A percentile compares a stretch with the other conserved stretches of the same genome.
Evolutionary conservation across 1,140 invertebrate genomes (phyloP).

Genomic region (Kradibia gibbosae): DNA sequence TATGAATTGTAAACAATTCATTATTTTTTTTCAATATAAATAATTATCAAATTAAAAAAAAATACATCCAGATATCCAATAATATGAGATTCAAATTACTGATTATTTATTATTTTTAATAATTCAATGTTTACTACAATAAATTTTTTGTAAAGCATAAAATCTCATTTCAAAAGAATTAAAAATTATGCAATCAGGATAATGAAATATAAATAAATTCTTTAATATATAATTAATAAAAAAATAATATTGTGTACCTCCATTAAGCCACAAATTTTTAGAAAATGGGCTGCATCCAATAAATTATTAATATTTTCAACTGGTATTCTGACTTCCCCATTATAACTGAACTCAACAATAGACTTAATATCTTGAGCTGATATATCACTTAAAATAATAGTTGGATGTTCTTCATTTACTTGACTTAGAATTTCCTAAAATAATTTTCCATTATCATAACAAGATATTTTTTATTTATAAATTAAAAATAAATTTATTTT

Average conservation of each 20-base stretch:
- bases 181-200: background rate
- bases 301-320: constrained; percentile 70
- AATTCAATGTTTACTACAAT: too few species aligned
- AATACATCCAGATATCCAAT: too few species aligned
- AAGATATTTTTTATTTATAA: background rate
- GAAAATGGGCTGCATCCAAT: constrained; percentile 71
- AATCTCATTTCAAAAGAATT: background rate
- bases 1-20: too few species aligned
- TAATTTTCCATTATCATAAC: constrained; percentile 8
- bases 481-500: constrained; percentile 17
- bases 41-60: too few species aligned
- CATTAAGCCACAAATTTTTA: constrained; percentile 73
- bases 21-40: too few species aligned
- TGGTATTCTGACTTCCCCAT: constrained; percentile 74
- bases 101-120: too few species aligned
- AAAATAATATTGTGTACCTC: constrained; percentile 65
- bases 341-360: constrained; percentile 76
- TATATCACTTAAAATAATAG: constrained; percentile 74
- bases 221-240: background rate
- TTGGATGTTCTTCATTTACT: constrained; percentile 70
- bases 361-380: constrained; percentile 71
- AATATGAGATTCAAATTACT: too few species aligned
- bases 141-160: background rate
- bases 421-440: constrained; percentile 69
- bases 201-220: background rate